Conservation (phyloP, 2,797 vertebrate species). For the Leucoraja ocellata region DNA sequence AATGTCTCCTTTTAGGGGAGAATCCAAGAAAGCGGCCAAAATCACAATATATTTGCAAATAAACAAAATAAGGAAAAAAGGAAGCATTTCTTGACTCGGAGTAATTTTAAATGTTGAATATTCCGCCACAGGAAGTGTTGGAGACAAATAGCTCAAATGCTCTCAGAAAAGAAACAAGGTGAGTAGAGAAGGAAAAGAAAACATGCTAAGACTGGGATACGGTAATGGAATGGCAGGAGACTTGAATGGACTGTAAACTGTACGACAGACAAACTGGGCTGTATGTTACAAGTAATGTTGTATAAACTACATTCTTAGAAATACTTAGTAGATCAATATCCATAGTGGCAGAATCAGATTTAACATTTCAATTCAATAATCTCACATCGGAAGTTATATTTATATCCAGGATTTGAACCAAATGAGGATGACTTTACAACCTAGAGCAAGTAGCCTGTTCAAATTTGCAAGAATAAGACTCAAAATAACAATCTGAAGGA, state of each 20-base stretch:
- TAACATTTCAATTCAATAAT: no score
- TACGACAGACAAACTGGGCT: not conserved
- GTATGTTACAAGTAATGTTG: not conserved
- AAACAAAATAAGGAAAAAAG: not conserved
- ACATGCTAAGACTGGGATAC: not conserved
- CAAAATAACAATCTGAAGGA: not conserved
- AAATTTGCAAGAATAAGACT: not conserved
- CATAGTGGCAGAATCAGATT: no score
- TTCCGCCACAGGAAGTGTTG: not conserved
- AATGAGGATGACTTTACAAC: not conserved
- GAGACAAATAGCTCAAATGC: not conserved
- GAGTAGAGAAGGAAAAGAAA: not conserved
- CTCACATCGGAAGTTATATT: no score
- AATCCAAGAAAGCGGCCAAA: not conserved
- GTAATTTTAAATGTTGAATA: not conserved
- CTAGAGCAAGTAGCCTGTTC: not conserved
- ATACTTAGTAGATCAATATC: no score
- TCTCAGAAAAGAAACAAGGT: not conserved
- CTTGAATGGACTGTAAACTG: not conserved
- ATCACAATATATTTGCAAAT: not conserved
- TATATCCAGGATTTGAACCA: not conserved
- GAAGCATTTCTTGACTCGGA: not conserved
- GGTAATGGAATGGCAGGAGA: not conserved
- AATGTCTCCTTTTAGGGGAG: not conserved
- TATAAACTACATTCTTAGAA: not conserved